Percentiles rank a stretch among this genome's conserved stretches.
These are phyloP conservation scores for Machaerirhynchus nigripectus DNA, from an alignment of 2,113 vertebrate species.

Conservation along the genomic window DNA sequence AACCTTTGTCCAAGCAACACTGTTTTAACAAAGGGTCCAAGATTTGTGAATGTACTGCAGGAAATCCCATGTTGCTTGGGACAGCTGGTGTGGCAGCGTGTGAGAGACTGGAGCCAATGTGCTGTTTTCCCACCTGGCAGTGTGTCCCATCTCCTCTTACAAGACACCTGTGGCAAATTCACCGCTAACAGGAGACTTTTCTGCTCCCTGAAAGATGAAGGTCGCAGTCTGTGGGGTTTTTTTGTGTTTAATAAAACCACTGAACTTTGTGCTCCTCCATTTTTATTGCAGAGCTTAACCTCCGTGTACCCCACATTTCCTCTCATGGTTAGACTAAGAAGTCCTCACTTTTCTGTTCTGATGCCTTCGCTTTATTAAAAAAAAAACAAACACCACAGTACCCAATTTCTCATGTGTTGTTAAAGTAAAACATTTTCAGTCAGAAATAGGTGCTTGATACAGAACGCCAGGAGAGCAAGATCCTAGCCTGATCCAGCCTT, in stretches of 20 bases:
- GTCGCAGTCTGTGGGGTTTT: not conserved
- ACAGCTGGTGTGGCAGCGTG: not conserved
- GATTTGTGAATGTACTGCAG: not conserved
- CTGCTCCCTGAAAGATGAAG: not conserved
- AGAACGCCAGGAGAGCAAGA: not conserved
- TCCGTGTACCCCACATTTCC: not conserved
- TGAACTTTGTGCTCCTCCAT: not conserved
- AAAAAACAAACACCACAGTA: not conserved
- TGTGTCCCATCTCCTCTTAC: not conserved
- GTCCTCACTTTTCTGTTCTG: not conserved
- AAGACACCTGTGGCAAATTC: not conserved
- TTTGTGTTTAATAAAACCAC: not conserved
- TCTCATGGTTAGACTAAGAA: not conserved
- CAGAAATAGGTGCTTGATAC: not conserved
- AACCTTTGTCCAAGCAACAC: not conserved
- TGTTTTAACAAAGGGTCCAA: not conserved
- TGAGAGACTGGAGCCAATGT: not conserved
- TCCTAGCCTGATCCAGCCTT: not conserved
- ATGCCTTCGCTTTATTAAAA: not conserved
- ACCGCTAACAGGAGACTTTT: not conserved
- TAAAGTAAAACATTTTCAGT: not conserved
- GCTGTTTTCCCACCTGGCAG: not conserved
- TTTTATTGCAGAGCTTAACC: not conserved
- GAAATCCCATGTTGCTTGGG: not conserved
- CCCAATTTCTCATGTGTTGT: not conserved